Percentiles rank a stretch among this genome's conserved stretches.
Evolutionary conservation across 64 coral and sea anemone species (phyloP).

Genomic region (Pachyseris speciosa): DNA sequence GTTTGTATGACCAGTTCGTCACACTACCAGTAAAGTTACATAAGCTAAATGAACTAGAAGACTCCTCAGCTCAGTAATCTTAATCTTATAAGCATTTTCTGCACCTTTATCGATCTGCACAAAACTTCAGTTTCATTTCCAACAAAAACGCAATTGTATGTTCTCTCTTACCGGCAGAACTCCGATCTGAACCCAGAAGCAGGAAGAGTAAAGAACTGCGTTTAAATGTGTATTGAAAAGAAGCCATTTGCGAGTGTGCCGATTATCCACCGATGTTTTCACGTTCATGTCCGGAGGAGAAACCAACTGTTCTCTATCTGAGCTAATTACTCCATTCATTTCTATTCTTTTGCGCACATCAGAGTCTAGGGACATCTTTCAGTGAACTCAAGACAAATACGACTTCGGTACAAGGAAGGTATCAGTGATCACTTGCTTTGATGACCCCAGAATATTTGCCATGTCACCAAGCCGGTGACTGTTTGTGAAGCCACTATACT

Average conservation of each 20-base stretch:
- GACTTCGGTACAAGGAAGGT: no score
- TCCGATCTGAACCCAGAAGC: constrained; percentile 97
- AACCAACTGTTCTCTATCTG: background rate
- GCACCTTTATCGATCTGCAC: no score
- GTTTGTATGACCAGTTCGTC: no score
- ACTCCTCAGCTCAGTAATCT: no score
- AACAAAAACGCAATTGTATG: background rate
- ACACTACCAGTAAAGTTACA: no score
- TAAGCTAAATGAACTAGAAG: no score
- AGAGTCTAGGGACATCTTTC: background rate
- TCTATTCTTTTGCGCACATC: background rate
- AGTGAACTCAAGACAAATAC: background rate
- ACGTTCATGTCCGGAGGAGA: background rate
- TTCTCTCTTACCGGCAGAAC: constrained; percentile 80
- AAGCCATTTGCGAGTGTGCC: constrained; percentile 20
- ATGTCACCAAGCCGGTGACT: constrained; percentile 10
- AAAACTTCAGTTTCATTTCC: no score
- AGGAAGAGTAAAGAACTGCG: constrained; percentile 84
- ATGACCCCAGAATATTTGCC: background rate
- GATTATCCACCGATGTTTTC: background rate
- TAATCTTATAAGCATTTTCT: no score
- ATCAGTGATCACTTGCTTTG: background rate
- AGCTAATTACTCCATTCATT: background rate
- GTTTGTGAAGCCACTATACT: background rate
- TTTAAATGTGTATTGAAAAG: constrained; percentile 85